Evolutionary conservation across 2,113 vertebrate genomes (phyloP), one percentile per base, ranked within the genome.

Genomic region (Coryphaenoides rupestris): DNA sequence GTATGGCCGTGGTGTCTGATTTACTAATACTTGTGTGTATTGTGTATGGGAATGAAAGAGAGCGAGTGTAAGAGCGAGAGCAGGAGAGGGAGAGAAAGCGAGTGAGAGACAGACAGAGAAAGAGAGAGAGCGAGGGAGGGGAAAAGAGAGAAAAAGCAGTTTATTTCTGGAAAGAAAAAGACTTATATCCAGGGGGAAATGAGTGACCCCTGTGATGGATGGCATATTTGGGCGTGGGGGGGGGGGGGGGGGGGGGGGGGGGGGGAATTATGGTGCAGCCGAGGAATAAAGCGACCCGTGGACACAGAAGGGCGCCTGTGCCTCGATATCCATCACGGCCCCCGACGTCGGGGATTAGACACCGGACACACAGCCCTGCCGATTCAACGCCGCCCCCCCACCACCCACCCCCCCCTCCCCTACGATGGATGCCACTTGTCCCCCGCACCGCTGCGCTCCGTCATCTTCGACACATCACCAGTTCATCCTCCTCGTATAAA

Each of bases 141-240:
- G 19, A 57, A 55, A 13, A 5, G n/a, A 50, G 15, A 50, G n/a
- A 50, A 55, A 60, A 69, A 55, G 58, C 66, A 66, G 65, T 77
- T 69, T 33, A 24, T 63, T 62, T 70, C 46, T 65, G 55, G 21
- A 69, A 73, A 59, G 57, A 70, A 64, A 71, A 77, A 76, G 54
- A 65, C 63, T 86, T 79, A 76, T 70, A 75, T 86, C 78, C 67
- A 72, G n/a, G 24, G 86, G 80, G 78, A 86, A 86, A 84, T 86
- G 68, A 84, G 72, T 19, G 56, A 56, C 73, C 72, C 61, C 46
- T 77, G 61, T 85, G 86, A 89, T 87, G 83, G 84, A 88, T 84
- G 72, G 60, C 59, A 40, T 64, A 70, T 78, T 71, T 69, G 60
- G 24, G 61, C 50, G 28, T 76, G 64, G 59, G 60, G 58, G n/a